Base-by-base conservation (phyloP, 2,888 invertebrate species). In the Allolobophora icterica region DNA sequence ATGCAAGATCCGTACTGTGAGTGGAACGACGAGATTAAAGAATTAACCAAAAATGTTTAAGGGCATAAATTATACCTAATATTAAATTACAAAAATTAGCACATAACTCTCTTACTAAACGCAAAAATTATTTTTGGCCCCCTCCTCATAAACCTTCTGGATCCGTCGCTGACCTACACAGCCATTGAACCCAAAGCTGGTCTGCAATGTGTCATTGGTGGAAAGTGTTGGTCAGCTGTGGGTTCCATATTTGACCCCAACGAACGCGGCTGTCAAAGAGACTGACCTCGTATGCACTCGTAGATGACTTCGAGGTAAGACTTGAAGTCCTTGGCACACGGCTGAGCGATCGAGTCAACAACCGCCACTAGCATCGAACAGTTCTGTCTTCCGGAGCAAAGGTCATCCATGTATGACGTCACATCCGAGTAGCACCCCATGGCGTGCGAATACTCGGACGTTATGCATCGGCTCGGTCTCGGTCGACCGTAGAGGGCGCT, bases 291-390 rank as follows among this genome's bases (percentile, higher is more conserved):
- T 33, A 92, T 91, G 89, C 93, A 93, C 17, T 91, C 84, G 90
- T 93, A 92, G 45, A 90, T 91, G 91, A 91, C 92, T 87, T 93
- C 92, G n/a, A 93, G 91, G 90, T 93, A 93, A 30, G 92, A 91
- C 58, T 93, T 92, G 91, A 93, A 92, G 91, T 93, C 92, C 90
- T 92, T 93, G 90, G 90, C 89, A 89, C 93, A 93, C 15, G 93
- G 93, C 91, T 93, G 93, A 38, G 92, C 92, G 24, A 93, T 90
- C 30, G 90, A 90, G 84, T 93, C 92, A 58, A 93, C 45, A 33
- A 91, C 91, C 15, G 93, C 93, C 24, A 93, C 93, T 17, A 92
- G 58, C 34, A 92, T 89, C n/a, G 90, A 71, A 52, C 93, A 93
- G 90, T 91, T 89, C 30, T 89, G 90, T 58, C 91, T 87, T 42